Base-by-base conservation (phyloP, 2,888 invertebrate genomes). In the Diarsia mendica region DNA sequence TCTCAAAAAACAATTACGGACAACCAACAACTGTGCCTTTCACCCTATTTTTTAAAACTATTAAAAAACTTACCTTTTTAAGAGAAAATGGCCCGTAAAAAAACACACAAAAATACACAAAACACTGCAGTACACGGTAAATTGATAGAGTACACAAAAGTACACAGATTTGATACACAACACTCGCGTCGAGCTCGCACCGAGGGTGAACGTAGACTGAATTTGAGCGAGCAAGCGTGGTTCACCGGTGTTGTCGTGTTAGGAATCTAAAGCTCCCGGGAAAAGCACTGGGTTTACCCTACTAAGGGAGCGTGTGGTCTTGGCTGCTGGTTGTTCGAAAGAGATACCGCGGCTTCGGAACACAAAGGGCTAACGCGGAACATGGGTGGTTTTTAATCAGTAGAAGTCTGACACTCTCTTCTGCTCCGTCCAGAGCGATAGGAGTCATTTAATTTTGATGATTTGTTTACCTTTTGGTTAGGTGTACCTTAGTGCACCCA, bases 71-170 rank as follows among this genome's bases (percentile, higher is more conserved):
- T 86, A 87, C 87, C 88, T 80, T 60, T 55, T 23, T 1, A 58
- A 60, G 73, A 55, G 73, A 77, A 87, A 85, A 87, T 63, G 75
- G 73, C 73, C 72, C 60, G 39, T 39, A 65, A 74, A 77, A 65
- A 78, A 63, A 73, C 72, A 77, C 87, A 80, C 72, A 49, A n/a
- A 66, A 72, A 75, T 78, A 74, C 86, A 84, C 79, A 79, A 69
- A 61, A 80, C 85, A 85, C 84, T 71, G 70, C 71, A 75, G 64
- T 63, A 87, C 87, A 85, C 87, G 79, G 80, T 61, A 79, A 69
- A 74, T 83, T 20, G 61, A 67, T 87, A 66, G 39, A 79, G 76
- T 83, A 85, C 87, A 87, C 87, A 87, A 83, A 68, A 75, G 77
- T 79, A 85, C 85, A 87, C 87, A 67, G 68, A 18, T 15, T 2